Evolutionary conservation across 1,140 invertebrate genomes (phyloP).

Genomic region (Colletes latitarsis): DNA sequence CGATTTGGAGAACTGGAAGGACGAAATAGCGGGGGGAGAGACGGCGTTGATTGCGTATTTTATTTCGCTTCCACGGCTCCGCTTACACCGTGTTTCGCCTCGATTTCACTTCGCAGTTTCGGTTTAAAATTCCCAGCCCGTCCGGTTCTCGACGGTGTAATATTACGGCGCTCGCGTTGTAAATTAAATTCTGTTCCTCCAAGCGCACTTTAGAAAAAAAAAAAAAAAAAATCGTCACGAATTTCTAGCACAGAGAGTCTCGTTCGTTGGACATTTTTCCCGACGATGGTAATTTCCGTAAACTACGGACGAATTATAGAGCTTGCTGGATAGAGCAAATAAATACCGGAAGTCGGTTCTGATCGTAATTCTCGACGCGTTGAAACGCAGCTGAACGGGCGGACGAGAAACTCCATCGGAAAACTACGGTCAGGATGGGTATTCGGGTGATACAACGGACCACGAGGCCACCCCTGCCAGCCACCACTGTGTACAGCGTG

Average conservation of each 20-base stretch:
- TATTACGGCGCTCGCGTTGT: not conserved
- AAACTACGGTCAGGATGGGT: conserved; percentile 91
- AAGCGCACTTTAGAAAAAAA: too few relatives aligned
- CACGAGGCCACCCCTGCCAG: conserved; percentile 77
- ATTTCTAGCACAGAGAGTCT: not conserved
- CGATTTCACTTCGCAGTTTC: not conserved
- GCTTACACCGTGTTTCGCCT: too few relatives aligned
- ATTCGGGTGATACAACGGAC: conserved; percentile 88
- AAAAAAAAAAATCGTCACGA: too few relatives aligned
- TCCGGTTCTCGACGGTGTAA: too few relatives aligned
- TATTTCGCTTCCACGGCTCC: not conserved
- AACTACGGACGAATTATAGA: too few relatives aligned
- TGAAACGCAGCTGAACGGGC: conserved; percentile 85
- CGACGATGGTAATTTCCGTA: not conserved
- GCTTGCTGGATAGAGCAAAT: not conserved
- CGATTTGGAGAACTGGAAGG: not conserved
- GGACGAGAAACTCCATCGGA: conserved; percentile 88
- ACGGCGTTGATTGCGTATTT: not conserved
- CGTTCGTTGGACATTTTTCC: too few relatives aligned
- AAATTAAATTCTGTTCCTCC: not conserved
- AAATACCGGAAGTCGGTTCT: not conserved
- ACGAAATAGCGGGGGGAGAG: not conserved
- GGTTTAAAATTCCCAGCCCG: not conserved
- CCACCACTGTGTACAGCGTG: conserved; percentile 72
- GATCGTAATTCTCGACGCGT: not conserved